Percentiles rank a stretch among this genome's conserved stretches.
Evolutionary conservation across 2,113 vertebrate genomes (phyloP).

Genomic region (Onychostoma macrolepis): DNA sequence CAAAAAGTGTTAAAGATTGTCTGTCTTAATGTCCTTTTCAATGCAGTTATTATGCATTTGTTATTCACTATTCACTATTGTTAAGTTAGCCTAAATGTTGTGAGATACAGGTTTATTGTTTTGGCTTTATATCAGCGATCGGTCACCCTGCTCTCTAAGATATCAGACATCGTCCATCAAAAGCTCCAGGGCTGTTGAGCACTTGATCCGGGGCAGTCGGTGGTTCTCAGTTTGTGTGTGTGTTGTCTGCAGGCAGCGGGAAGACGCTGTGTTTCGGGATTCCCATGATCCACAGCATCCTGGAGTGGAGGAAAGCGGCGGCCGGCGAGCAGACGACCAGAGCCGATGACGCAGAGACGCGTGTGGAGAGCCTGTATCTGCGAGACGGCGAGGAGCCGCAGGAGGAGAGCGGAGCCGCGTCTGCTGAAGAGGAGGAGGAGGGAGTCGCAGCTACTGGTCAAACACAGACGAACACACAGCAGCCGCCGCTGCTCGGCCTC

Average conservation of each 20-base stretch:
- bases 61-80: neutral
- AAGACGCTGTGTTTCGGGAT: slow-evolving; percentile 96
- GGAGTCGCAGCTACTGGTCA: neutral
- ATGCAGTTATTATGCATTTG: neutral
- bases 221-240: too few relatives aligned
- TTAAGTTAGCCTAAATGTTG: too few relatives aligned
- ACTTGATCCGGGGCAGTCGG: too few relatives aligned
- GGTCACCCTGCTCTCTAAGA: too few relatives aligned
- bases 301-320: slow-evolving; percentile 81
- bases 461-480: neutral
- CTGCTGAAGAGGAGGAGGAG: too few relatives aligned
- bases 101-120: neutral
- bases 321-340: slow-evolving; percentile 41
- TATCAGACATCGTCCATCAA: too few relatives aligned
- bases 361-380: slow-evolving; percentile 63
- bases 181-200: too few relatives aligned
- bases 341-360: neutral
- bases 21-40: neutral
- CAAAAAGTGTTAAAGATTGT: too few relatives aligned
- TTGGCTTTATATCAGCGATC: too few relatives aligned
- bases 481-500: slow-evolving; percentile 86
- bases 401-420: too few relatives aligned
- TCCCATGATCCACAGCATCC: slow-evolving; percentile 91
- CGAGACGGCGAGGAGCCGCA: neutral
- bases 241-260: slow-evolving; percentile 83